Evolutionary conservation across 1,140 invertebrate genomes (phyloP).

Genomic region (Hesperophylax magnus): DNA sequence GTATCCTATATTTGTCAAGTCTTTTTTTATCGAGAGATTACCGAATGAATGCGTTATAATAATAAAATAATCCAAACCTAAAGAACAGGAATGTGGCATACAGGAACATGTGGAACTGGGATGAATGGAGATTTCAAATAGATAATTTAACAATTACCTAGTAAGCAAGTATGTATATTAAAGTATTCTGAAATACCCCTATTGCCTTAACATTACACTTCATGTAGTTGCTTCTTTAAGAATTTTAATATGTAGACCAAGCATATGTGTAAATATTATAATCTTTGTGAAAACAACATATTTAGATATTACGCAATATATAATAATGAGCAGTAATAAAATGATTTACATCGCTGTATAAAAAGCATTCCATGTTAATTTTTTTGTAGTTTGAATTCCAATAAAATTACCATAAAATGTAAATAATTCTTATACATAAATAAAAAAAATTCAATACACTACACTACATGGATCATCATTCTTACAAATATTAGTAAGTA

Average conservation of each 20-base stretch:
- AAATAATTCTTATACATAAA: conserved; percentile 18
- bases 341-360: not conserved
- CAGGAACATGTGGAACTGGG: not conserved
- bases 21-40: too few relatives aligned
- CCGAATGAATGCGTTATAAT: too few relatives aligned
- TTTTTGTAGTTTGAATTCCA: conserved; percentile 15
- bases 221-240: conserved; percentile 31
- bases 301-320: too few relatives aligned
- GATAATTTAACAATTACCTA: conserved; percentile 3
- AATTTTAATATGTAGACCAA: conserved; percentile 19
- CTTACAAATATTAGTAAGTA: not conserved
- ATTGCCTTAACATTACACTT: conserved; percentile 35
- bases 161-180: conserved; percentile 5
- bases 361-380: not conserved
- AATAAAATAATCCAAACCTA: too few relatives aligned
- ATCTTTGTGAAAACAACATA: not conserved
- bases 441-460: conserved; percentile 32
- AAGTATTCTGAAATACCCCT: conserved; percentile 43
- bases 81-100: not conserved
- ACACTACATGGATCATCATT: not conserved
- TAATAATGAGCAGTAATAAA: too few relatives aligned
- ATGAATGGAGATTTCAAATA: not conserved
- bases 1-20: too few relatives aligned
- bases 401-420: conserved; percentile 39
- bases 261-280: conserved; percentile 21